Conservation (phyloP, 2,888 invertebrate species). For the Drosophila demipolita region DNA sequence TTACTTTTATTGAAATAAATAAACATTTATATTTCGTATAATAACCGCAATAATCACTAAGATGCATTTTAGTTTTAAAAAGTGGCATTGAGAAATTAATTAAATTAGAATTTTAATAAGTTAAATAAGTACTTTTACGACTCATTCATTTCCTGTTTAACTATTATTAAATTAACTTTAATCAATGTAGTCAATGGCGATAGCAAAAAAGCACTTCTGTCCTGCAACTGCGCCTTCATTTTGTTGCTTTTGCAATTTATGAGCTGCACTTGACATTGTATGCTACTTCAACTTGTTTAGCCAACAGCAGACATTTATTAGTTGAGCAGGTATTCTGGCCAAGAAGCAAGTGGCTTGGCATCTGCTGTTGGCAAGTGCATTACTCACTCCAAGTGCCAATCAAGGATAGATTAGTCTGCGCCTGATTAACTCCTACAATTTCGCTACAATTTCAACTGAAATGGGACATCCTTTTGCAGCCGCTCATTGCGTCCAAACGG, state of each 20-base stretch:
- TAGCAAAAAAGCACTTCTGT: neutral
- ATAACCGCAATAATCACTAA: neutral
- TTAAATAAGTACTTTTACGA: neutral
- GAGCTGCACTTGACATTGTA: slow-evolving; percentile 60
- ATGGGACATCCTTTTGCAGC: neutral
- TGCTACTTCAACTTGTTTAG: slow-evolving; percentile 26
- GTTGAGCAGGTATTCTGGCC: neutral
- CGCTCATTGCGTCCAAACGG: slow-evolving; percentile 1
- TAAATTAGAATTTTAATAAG: neutral
- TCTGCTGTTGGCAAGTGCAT: neutral
- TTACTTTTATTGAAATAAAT: neutral
- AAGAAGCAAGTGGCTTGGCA: neutral
- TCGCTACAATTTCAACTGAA: neutral
- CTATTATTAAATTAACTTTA: neutral
- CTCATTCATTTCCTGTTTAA: neutral
- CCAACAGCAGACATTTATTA: slow-evolving; percentile 19
- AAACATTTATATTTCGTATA: neutral
- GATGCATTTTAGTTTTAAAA: neutral
- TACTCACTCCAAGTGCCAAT: neutral
- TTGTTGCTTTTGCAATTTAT: slow-evolving; percentile 27
- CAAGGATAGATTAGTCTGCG: neutral
- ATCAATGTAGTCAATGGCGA: neutral
- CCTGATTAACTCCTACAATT: neutral
- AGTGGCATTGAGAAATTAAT: neutral
- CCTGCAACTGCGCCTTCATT: neutral